These are phyloP conservation scores for Pterocles orientalis DNA, from an alignment of 2,113 vertebrate species.

Conservation along the genomic window DNA sequence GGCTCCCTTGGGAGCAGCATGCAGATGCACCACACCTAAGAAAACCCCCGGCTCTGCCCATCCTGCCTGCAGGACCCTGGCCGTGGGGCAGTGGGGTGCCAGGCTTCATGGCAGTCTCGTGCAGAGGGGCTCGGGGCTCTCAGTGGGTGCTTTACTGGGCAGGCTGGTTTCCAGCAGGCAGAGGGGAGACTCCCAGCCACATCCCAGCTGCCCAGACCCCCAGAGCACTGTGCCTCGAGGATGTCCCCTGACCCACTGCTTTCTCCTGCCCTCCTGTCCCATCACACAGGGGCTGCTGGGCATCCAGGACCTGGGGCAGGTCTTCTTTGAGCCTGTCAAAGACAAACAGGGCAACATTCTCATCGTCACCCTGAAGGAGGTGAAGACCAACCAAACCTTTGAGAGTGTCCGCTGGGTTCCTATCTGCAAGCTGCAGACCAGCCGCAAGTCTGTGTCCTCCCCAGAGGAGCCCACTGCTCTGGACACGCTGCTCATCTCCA, in stretches of 20 bases:
- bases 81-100: accelerated
- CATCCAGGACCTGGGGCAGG: slow-evolving; percentile 87
- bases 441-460: slow-evolving; percentile 87
- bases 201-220: not conserved
- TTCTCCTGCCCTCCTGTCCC: not conserved
- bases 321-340: slow-evolving; percentile 89
- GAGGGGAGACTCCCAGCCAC: not conserved
- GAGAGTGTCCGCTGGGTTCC: slow-evolving; percentile 86
- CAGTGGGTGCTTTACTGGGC: not conserved
- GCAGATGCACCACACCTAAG: accelerated
- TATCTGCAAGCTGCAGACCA: slow-evolving; percentile 85
- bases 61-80: accelerated
- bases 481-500: slow-evolving; percentile 84
- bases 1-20: not conserved
- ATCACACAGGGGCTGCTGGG: slow-evolving; percentile 80
- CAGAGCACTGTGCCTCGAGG: accelerated
- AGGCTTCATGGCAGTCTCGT: not conserved
- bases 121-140: not conserved
- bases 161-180: not conserved
- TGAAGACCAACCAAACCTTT: slow-evolving; percentile 79
- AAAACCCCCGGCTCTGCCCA: not conserved
- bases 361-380: slow-evolving; percentile 86
- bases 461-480: slow-evolving; percentile 87
- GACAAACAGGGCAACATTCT: slow-evolving; percentile 92
- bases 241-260: not conserved